phyloP scores from a whole-genome alignment of 2,797 vertebrate species.

The Enteromius argenteus region DNA sequence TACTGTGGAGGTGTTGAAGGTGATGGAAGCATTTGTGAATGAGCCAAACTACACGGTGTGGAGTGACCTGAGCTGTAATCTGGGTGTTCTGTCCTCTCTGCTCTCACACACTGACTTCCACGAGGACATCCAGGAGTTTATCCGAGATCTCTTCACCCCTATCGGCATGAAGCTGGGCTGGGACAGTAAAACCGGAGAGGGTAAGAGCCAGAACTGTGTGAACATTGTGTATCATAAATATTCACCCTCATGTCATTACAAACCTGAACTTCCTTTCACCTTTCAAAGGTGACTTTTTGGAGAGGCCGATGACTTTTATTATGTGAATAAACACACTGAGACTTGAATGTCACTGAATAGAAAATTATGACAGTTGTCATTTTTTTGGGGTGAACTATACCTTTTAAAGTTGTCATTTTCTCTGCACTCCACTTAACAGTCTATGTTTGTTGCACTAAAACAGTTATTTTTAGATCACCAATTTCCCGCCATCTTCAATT shows the following conservation, averaged over 20 bases:
- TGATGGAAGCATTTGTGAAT: conserved; percentile 98
- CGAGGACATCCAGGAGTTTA: conserved; percentile 95
- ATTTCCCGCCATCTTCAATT: neutral
- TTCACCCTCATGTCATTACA: neutral
- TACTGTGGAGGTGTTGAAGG: conserved; percentile 95
- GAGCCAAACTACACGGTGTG: conserved; percentile 99
- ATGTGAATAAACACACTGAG: neutral
- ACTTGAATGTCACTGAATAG: neutral
- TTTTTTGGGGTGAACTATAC: neutral
- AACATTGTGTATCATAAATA: neutral
- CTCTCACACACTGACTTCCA: conserved; percentile 97
- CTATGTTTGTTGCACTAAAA: too few relatives aligned
- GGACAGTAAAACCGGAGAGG: conserved; percentile 94
- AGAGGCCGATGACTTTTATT: neutral
- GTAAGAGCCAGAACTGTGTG: conserved; percentile 71
- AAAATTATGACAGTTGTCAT: neutral
- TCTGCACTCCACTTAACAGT: neutral
- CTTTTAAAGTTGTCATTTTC: neutral
- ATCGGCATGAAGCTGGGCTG: conserved; percentile 93
- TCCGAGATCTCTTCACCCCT: conserved; percentile 93
- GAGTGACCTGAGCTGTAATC: conserved; percentile 99
- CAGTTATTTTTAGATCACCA: neutral
- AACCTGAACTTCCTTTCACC: neutral
- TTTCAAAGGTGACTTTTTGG: neutral
- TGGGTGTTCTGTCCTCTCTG: conserved; percentile 93